Evolutionary conservation across 1,140 invertebrate genomes (phyloP), one percentile per base, ranked within the genome.

Genomic region (Drosophila melanica): DNA sequence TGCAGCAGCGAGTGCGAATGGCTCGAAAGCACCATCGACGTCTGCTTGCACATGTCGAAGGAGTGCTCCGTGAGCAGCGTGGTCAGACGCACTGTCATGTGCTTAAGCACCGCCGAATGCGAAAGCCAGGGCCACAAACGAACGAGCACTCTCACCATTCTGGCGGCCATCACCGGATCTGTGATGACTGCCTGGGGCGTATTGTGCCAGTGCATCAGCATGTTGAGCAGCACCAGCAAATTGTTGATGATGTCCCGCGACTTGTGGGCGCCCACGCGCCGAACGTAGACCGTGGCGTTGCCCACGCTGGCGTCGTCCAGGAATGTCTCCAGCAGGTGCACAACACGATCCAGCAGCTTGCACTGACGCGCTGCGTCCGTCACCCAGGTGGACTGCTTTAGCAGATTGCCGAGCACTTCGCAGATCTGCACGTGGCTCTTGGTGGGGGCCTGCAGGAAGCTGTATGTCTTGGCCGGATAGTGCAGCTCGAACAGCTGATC

Each of bases 61-160:
- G 90, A 92, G 54, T 85, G 73, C 54, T 92, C 89, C 2, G 90
- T 90, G 6, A 85, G 55, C 39, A 81, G 71, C 33, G 75, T 74
- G 33, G 57, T n/a, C 18, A 81, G 57, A n/a, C 77, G 67, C 4
- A 91, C 57, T 8, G 62, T 57, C 5, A 85, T 37, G 14, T 76
- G 51, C 39, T 84, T 90, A 0, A 92, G 64, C 9, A 72, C 45
- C 6, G 35, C n/a, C 12, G 89, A 90, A 30, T 90, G 81, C 2
- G 75, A 75, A 1, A 90, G 16, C 90, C 90, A 92, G 0, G 89
- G 85, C 90, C 90, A 92, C 6, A 90, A 14, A 9, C 81, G 70
- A 0, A 90, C 20, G 1, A 85, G 14, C 4, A 90, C n/a, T 1
- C 57, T 65, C 0, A 75, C 63, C 1, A 79, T 10, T 2, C 42